Evolutionary conservation across 2,113 vertebrate genomes (phyloP), one percentile per base, ranked within the genome.

Genomic region (Globicephala melas): DNA sequence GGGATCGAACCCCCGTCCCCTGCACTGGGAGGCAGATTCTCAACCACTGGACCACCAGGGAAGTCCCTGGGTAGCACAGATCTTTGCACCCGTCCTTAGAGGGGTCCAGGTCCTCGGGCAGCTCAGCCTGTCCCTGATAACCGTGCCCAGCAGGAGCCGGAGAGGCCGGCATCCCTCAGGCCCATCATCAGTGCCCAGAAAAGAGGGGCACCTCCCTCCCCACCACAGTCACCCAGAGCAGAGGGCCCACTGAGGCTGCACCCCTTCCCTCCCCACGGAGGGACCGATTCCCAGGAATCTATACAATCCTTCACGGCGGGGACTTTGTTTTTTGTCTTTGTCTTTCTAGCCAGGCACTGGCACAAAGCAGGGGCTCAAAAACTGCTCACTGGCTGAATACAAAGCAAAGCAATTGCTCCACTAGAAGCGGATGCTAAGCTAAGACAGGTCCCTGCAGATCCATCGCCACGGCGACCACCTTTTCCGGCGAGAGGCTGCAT

Each of bases 381-480:
- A 71, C 17, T 28, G 5, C 33, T 89, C 67, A 20, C 14, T 36
- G 63, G 26, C 38, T 68, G 23, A 79, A 58, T 26, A 6, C 20
- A n/a, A 60, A 86, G 60, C 21, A 73, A 12, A 89, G 23, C 1
- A 25, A 71, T 21, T 8, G 41, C 33, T 31, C 28, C 1, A 2
- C 3, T 14, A 10, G 38, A 68, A 70, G 21, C 0, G 0, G 6
- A 5, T 8, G 14, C 71, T 38, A 67, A 80, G 6, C 26, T 1
- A 8, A 76, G 28, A 41, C 8, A 58, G 38, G 38, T 23, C 6
- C 26, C 41, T 50, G n/a, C 5, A 8, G n/a, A 12, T 8, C 71
- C 33, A 0, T 7, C 23, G 31, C 28, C 3, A 1, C 2, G 1
- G 9, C 28, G 6, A 7, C 5, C 5, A 14, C 33, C 8, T 31